phyloP scores from a whole-genome alignment of 2,888 invertebrate genomes.

The Leucophenga montana region DNA sequence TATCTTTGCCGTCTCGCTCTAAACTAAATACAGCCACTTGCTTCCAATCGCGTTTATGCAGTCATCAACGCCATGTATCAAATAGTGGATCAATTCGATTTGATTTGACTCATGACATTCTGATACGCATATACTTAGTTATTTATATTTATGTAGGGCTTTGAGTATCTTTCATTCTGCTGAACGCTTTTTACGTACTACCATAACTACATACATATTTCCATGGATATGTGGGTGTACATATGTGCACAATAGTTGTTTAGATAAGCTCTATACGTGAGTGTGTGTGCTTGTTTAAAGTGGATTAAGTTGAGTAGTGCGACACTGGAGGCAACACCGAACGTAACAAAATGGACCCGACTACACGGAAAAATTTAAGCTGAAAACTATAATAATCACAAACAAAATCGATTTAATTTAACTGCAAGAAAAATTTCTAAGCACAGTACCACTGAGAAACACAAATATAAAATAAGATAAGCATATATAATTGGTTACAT shows the following conservation, averaged over 20 bases:
- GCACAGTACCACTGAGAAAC: too few relatives aligned
- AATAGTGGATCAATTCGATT: background rate
- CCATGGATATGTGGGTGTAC: slow-evolving; percentile 9
- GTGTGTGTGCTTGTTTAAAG: slow-evolving; percentile 17
- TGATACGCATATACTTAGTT: background rate
- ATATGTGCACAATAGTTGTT: slow-evolving; percentile 1
- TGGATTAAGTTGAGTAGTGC: slow-evolving; percentile 38
- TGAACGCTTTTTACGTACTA: background rate
- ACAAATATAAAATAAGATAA: too few relatives aligned
- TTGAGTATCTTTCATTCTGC: background rate
- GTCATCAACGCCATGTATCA: background rate
- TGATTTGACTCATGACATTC: background rate
- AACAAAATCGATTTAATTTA: background rate
- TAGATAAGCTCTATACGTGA: background rate
- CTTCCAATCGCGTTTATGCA: background rate
- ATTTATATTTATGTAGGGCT: background rate
- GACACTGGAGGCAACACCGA: slow-evolving; percentile 30
- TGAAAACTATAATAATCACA: background rate
- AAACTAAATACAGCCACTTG: background rate
- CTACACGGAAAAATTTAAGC: background rate
- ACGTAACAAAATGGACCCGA: background rate
- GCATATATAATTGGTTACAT: too few relatives aligned
- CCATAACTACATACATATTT: background rate
- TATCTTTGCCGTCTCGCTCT: background rate
- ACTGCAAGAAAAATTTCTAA: too few relatives aligned